Conservation (phyloP, 2,113 vertebrate species). For the Atractosteus spatula region DNA sequence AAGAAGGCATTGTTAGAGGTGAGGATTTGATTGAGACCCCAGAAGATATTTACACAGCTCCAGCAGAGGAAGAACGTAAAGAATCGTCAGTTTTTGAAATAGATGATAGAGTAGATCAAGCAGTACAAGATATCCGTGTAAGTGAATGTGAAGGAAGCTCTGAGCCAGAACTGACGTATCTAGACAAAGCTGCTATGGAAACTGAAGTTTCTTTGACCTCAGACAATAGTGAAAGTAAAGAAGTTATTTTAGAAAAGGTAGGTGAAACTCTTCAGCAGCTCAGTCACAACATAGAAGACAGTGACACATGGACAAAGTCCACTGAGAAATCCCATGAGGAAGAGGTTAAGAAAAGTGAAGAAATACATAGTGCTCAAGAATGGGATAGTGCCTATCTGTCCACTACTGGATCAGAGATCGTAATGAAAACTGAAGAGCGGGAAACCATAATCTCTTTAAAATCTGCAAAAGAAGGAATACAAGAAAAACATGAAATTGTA, state of each 20-base stretch:
- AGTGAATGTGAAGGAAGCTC: not conserved
- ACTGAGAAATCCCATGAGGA: not conserved
- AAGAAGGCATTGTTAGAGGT: not conserved
- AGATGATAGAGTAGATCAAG: conserved; percentile 14
- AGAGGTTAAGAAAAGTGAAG: not conserved
- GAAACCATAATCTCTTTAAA: not conserved
- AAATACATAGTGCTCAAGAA: not conserved
- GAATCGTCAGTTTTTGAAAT: conserved; percentile 12
- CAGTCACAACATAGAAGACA: not conserved
- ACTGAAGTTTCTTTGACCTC: not conserved
- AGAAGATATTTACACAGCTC: conserved; percentile 9
- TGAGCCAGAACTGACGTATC: not conserved
- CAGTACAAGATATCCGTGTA: not conserved
- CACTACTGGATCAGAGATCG: not conserved
- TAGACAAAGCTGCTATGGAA: not conserved
- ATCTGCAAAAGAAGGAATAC: conserved; percentile 22
- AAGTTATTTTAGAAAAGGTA: conserved; percentile 6
- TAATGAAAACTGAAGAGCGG: not conserved
- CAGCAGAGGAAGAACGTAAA: not conserved
- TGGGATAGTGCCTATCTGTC: not conserved
- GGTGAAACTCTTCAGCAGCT: not conserved
- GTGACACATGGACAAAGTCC: not conserved
- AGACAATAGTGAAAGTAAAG: conserved; percentile 5
- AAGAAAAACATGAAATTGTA: conserved; percentile 22
- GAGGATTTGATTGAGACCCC: not conserved